These are phyloP conservation scores for Drosophila mimica DNA, from an alignment of 2,888 invertebrate species.

Conservation along the genomic window DNA sequence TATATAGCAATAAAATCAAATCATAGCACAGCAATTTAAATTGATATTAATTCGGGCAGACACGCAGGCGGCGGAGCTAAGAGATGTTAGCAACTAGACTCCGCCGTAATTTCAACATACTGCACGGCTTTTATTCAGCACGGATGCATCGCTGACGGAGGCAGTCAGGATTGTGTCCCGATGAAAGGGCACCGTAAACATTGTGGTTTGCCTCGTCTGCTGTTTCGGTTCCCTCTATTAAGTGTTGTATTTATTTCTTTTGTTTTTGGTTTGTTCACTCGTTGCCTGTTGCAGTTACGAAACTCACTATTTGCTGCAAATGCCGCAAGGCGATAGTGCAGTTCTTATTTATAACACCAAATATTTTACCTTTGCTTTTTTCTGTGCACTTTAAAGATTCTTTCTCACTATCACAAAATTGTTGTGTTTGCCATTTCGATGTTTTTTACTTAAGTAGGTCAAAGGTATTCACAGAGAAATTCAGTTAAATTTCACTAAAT, in stretches of 20 bases:
- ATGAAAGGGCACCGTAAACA: conserved; percentile 85
- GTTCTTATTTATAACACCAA: conserved; percentile 33
- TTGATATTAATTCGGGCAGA: conserved; percentile 61
- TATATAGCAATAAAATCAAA: conserved; percentile 35
- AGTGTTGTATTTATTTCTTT: conserved; percentile 3
- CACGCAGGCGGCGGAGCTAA: conserved; percentile 7
- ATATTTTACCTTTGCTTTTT: conserved; percentile 11
- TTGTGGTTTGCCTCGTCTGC: conserved; percentile 48
- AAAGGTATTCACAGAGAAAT: not conserved
- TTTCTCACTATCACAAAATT: conserved; percentile 29
- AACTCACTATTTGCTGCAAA: conserved; percentile 59
- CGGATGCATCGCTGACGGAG: conserved; percentile 89
- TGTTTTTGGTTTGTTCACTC: not conserved
- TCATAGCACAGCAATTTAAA: conserved; percentile 37
- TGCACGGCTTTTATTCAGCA: conserved; percentile 86
- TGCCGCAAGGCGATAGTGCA: conserved; percentile 15
- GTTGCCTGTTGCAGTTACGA: conserved; percentile 22
- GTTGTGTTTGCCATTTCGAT: conserved; percentile 24
- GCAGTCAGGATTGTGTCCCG: conserved; percentile 86
- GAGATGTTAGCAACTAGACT: not conserved
- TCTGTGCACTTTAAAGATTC: conserved; percentile 5
- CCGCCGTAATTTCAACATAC: conserved; percentile 83
- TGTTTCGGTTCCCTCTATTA: not conserved
- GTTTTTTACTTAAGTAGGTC: not conserved
- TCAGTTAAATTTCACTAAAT: not conserved